Base-by-base conservation (phyloP, 2,888 invertebrate genomes). In the Anthrax anthrax region DNA sequence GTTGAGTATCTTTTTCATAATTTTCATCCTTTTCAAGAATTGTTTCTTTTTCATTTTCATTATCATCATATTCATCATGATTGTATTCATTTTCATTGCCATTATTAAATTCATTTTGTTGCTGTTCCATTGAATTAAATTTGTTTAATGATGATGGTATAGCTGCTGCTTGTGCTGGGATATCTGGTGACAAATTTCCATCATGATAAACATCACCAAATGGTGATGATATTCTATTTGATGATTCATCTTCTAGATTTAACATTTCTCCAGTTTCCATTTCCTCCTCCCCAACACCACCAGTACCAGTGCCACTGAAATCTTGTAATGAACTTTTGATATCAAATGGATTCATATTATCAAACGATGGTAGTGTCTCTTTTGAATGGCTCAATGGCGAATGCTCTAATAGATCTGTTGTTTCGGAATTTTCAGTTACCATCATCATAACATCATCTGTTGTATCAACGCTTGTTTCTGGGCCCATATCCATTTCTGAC, bases 391-490 rank as follows among this genome's bases (percentile, higher is more conserved):
- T 55, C 41, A 55, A 39, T 1, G 52, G 50, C 39, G 52, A 52
- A 16, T 36, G n/a, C 42, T 52, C 52, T 10, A 51, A 39, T 19
- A 50, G 49, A 48, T 53, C 49, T 46, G 50, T 51, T 37, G 52
- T 54, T 39, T 54, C 52, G 39, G 53, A 53, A 46, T 52, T 53
- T 37, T 53, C 54, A 43, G 53, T 54, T n/a, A 19, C 29, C 47
- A 50, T 45, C 53, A 54, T 53, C 4, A 68, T 69, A 50, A 49
- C 52, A 48, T 77, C 77, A 53, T 76, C 73, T 46, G 77, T 73
- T 23, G 76, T 74, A 63, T 84, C 84, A 12, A 84, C 82, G 52
- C 83, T 80, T 1, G 82, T 83, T 69, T 84, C 84, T 1, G 83
- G 83, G 4, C 84, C 84, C 53, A 82, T 72, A 64, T 84, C 81